Evolutionary conservation across 2,888 invertebrate species (phyloP).

Genomic region (Orthosia gothica): DNA sequence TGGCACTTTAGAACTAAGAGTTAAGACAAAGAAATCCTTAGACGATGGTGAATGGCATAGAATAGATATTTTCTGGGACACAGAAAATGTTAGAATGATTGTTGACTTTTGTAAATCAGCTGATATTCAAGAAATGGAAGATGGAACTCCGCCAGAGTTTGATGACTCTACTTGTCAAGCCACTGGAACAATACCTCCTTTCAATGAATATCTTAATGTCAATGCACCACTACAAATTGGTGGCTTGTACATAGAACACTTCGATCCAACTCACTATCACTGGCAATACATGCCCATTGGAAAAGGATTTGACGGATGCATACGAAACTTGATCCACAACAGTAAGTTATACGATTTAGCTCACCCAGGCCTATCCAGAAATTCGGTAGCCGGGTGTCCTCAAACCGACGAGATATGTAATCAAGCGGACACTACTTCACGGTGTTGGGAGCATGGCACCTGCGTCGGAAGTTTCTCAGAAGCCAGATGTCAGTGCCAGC

Average conservation of each 20-base stretch:
- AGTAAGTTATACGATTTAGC: constrained; percentile 99
- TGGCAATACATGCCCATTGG: constrained; percentile 98
- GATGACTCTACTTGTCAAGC: constrained; percentile 98
- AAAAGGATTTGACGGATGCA: constrained; percentile 98
- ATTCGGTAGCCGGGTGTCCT: constrained; percentile 97
- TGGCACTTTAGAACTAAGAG: constrained; percentile 96
- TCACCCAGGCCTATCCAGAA: constrained; percentile 96
- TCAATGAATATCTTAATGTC: constrained; percentile 98
- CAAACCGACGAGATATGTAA: constrained; percentile 98
- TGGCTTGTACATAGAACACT: constrained; percentile 97
- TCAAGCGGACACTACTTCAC: constrained; percentile 95
- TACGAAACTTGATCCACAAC: constrained; percentile 98
- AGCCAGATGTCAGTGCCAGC: constrained; percentile 98
- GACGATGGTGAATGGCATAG: constrained; percentile 99
- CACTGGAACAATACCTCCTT: constrained; percentile 97
- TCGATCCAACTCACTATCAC: constrained; percentile 96
- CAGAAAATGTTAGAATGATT: constrained; percentile 97
- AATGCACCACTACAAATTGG: constrained; percentile 99
- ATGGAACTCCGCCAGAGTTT: constrained; percentile 97
- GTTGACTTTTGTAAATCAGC: constrained; percentile 98
- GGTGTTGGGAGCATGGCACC: constrained; percentile 98
- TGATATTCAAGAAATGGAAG: constrained; percentile 97
- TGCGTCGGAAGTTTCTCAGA: constrained; percentile 98
- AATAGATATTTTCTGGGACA: constrained; percentile 98
- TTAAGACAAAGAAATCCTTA: constrained; percentile 96